A percentile compares a stretch with the other conserved stretches of the same genome.
These are phyloP conservation scores for Ovis canadensis DNA, from an alignment of 2,113 vertebrate genomes.

Conservation along the genomic window DNA sequence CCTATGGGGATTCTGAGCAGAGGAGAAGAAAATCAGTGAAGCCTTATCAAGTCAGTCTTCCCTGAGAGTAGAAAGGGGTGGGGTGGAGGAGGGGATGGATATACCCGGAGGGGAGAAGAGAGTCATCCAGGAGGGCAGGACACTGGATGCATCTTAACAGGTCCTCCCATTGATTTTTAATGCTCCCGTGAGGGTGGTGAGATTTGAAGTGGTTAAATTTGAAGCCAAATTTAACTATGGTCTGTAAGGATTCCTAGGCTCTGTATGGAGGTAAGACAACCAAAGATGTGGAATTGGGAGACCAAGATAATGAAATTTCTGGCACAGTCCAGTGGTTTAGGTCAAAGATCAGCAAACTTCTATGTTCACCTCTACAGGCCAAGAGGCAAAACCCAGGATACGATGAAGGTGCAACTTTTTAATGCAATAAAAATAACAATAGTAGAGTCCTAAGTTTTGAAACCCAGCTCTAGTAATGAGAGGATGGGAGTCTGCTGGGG, in stretches of 20 bases:
- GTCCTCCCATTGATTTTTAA: not conserved
- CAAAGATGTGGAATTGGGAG: not conserved
- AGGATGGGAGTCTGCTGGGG: not conserved
- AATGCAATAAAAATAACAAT: not conserved
- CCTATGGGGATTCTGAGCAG: not conserved
- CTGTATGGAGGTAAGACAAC: not conserved
- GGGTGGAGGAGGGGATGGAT: not conserved
- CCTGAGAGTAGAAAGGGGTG: not conserved
- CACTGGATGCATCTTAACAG: accelerated
- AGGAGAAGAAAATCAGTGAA: not conserved
- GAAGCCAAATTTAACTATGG: not conserved
- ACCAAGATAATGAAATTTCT: not conserved
- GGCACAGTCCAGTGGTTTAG: not conserved
- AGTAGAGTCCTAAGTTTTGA: not conserved
- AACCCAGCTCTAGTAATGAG: not conserved
- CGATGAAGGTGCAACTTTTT: not conserved
- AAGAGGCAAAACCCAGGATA: not conserved
- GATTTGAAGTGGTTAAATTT: not conserved
- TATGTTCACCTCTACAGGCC: not conserved
- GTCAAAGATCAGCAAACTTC: not conserved
- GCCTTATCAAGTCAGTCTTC: not conserved
- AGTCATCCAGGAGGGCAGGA: not conserved
- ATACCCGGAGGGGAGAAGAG: not conserved
- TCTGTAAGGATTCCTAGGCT: not conserved
- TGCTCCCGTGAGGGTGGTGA: not conserved